Base-by-base conservation (phyloP, 2,797 vertebrate genomes). In the Catostomus latipinnis region DNA sequence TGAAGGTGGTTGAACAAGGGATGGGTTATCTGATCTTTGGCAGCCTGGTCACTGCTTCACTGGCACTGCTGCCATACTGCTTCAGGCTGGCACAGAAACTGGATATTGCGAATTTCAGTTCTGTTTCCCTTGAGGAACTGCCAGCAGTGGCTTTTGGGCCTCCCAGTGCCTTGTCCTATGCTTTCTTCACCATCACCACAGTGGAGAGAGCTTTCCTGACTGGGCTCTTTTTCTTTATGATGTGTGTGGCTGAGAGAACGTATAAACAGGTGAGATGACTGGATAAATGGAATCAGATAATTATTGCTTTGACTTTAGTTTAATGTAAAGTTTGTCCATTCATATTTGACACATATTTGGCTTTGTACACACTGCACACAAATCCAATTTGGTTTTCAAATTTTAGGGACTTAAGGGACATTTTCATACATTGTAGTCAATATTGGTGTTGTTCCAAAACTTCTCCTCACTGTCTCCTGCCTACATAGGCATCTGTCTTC, bases 201-300 rank as follows among this genome's bases (percentile, higher is more conserved):
- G 88, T 98, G 80, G 96, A 98, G 68, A 94, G 97, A 74, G 87
- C 96, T 54, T 98, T 96, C 90, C 94, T 99, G 78, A 96, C 94
- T 0, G 96, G 96, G 84, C 95, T 99, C 85, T 98, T 99, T 85
- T 99, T 99, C 92, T 99, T 99, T 90, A 96, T 99, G 96, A 97
- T 98, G 96, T 99, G 97, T 81, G 98, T 99, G 82, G 98, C 98
- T 1, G 98, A 99, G 92, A 95, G 96, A 82, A 99, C 98, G 0
- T 99, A 99, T 85, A 98, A 97, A 72, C 98, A 99, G 96, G 98
- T 97, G 84, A 80, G 12, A 34, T 4, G 1, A 46, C n/a, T 58
- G 14, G 56, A 14, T 14, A 34, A 34, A 22, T 22, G 22, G 22
- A 22, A 22, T 22, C 22, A 22, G 22, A 57, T 14, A n/a, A 22